Percentiles rank a stretch among this genome's conserved stretches.
Conservation (phyloP, 2,888 invertebrate genomes). For the Prionchulus punctatus region DNA sequence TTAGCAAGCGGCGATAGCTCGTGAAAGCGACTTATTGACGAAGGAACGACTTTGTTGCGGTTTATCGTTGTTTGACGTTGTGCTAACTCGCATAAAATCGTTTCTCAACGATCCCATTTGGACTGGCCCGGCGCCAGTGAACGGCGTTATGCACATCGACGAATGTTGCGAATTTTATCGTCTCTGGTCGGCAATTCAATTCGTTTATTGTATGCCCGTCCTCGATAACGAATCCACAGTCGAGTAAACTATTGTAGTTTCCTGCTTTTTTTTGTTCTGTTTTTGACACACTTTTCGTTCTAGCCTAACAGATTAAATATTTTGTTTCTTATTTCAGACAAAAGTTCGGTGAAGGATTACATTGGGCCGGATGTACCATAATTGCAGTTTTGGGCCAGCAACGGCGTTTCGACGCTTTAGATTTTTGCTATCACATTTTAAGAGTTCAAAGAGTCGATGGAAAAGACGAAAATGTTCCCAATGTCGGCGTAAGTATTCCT, state of each 20-base stretch:
- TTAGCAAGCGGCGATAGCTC: constrained; percentile 79
- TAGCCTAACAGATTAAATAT: neutral
- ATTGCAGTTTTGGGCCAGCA: constrained; percentile 86
- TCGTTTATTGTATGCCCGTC: constrained; percentile 91
- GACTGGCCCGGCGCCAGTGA: constrained; percentile 63
- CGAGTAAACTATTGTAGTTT: constrained; percentile 47
- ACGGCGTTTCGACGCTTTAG: constrained; percentile 82
- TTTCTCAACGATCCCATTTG: constrained; percentile 55
- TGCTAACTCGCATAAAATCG: constrained; percentile 64
- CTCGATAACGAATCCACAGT: constrained; percentile 76
- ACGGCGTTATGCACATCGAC: constrained; percentile 86
- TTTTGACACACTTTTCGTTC: neutral
- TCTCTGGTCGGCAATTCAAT: constrained; percentile 92
- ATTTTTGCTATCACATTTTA: constrained; percentile 94
- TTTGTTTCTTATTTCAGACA: constrained; percentile 45
- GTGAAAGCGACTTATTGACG: constrained; percentile 86
- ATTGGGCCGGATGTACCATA: constrained; percentile 97
- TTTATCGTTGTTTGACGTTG: constrained; percentile 85
- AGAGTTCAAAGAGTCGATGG: constrained; percentile 86
- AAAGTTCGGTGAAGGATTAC: constrained; percentile 89
- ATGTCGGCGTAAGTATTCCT: constrained; percentile 56
- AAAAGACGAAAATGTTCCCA: constrained; percentile 82
- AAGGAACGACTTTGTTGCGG: constrained; percentile 93
- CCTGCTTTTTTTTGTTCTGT: neutral
- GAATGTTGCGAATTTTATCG: constrained; percentile 92